Evolutionary conservation across 2,888 invertebrate genomes (phyloP).

Genomic region (Caenorhabditis sulstoni): DNA sequence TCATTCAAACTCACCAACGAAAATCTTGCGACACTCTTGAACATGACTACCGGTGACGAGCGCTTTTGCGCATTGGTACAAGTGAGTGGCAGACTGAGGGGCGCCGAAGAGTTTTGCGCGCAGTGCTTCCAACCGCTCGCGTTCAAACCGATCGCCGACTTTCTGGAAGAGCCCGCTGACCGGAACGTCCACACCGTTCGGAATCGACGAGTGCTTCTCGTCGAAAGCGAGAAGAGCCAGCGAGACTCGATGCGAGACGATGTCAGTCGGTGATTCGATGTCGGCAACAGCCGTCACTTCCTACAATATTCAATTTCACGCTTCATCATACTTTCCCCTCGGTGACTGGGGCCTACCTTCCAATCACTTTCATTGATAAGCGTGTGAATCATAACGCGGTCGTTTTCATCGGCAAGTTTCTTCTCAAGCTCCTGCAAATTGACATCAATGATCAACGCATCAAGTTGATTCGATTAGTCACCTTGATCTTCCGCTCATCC

Average conservation of each 20-base stretch:
- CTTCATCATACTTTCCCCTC: too few relatives aligned
- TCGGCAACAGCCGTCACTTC: constrained; percentile 69
- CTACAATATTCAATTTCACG: constrained; percentile 37
- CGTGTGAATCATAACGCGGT: constrained; percentile 70
- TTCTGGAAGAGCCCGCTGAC: constrained; percentile 60
- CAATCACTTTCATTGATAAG: constrained; percentile 66
- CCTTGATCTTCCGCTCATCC: constrained; percentile 44
- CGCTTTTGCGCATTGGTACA: constrained; percentile 68
- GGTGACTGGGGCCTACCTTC: constrained; percentile 50
- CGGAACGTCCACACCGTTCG: constrained; percentile 64
- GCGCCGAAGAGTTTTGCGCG: constrained; percentile 60
- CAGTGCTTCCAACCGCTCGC: constrained; percentile 64
- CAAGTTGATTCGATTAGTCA: too few relatives aligned
- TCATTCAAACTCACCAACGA: constrained; percentile 53
- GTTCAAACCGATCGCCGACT: constrained; percentile 67
- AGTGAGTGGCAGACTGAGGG: constrained; percentile 67
- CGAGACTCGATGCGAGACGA: constrained; percentile 67
- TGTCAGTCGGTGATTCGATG: constrained; percentile 70
- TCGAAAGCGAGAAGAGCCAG: constrained; percentile 66
- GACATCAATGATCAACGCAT: background rate
- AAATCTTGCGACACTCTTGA: constrained; percentile 65
- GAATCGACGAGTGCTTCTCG: constrained; percentile 65
- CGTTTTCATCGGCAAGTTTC: constrained; percentile 49
- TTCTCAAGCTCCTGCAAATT: constrained; percentile 61
- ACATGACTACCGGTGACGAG: constrained; percentile 65